phyloP scores from a whole-genome alignment of 2,888 invertebrate genomes.

The Arctia plantaginis region DNA sequence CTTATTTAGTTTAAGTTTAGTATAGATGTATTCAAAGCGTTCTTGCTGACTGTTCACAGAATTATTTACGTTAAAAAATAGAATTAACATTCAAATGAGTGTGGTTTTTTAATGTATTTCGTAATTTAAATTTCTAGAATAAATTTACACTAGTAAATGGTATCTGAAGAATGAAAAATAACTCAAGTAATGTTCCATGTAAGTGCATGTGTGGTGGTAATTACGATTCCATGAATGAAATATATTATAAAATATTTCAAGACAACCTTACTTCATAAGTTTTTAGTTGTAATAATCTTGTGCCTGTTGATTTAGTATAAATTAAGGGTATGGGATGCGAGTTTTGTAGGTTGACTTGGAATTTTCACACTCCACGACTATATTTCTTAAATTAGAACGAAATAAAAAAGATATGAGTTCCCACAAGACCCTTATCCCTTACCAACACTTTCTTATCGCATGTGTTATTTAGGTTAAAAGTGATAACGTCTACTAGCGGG shows the following conservation, averaged over 20 bases:
- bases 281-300: neutral
- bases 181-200: constrained; percentile 30
- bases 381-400: neutral
- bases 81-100: neutral
- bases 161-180: constrained; percentile 27
- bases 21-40: neutral
- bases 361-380: neutral
- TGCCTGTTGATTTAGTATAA: neutral
- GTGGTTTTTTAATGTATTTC: neutral
- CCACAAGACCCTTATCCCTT: constrained; percentile 14
- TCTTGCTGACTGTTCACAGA: neutral
- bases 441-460: constrained; percentile 7
- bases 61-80: neutral
- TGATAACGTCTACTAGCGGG: constrained; percentile 14
- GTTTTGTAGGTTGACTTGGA: neutral
- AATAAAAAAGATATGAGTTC: constrained; percentile 13
- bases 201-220: constrained; percentile 34
- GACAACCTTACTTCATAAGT: neutral
- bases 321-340: neutral
- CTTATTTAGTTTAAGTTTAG: neutral
- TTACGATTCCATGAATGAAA: constrained; percentile 36
- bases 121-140: neutral
- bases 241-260: constrained; percentile 19
- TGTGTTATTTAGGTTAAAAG: constrained; percentile 31
- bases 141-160: neutral